phyloP scores from a whole-genome alignment of 2,113 vertebrate species.

The Notothenia rossii region DNA sequence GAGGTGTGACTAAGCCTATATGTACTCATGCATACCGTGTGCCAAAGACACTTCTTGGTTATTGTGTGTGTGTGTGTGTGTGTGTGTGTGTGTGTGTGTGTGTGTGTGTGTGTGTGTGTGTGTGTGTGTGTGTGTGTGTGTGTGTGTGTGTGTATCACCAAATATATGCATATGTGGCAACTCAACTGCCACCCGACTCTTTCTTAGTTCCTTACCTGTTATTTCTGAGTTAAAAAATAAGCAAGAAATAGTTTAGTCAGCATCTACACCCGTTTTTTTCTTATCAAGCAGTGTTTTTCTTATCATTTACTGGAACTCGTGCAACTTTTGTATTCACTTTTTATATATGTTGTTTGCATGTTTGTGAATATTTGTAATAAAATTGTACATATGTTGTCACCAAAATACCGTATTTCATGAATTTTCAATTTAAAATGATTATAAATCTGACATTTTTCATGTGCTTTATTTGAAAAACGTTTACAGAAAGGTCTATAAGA shows the following conservation, averaged over 20 bases:
- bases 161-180: conserved; percentile 56
- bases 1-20: conserved; percentile 75
- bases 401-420: conserved; percentile 37
- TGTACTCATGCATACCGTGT: conserved; percentile 60
- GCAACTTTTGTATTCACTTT: conserved; percentile 62
- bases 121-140: conserved; percentile 22
- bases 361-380: conserved; percentile 84
- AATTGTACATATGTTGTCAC: conserved; percentile 78
- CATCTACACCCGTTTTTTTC: conserved; percentile 36
- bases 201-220: conserved; percentile 62
- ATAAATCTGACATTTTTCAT: background rate
- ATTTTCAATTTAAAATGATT: conserved; percentile 25
- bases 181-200: conserved; percentile 30
- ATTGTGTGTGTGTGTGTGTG: conserved; percentile 28
- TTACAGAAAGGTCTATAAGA: background rate
- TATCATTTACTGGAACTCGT: conserved; percentile 47
- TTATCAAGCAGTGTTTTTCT: conserved; percentile 34
- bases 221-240: conserved; percentile 8
- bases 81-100: conserved; percentile 28
- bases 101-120: conserved; percentile 35
- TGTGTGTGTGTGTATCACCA: conserved; percentile 43
- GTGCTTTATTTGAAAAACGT: background rate
- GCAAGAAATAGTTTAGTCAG: background rate
- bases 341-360: conserved; percentile 73
- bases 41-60: conserved; percentile 46